These are phyloP conservation scores for Theodoxus fluviatilis DNA, from an alignment of 2,888 invertebrate species.

Conservation along the genomic window DNA sequence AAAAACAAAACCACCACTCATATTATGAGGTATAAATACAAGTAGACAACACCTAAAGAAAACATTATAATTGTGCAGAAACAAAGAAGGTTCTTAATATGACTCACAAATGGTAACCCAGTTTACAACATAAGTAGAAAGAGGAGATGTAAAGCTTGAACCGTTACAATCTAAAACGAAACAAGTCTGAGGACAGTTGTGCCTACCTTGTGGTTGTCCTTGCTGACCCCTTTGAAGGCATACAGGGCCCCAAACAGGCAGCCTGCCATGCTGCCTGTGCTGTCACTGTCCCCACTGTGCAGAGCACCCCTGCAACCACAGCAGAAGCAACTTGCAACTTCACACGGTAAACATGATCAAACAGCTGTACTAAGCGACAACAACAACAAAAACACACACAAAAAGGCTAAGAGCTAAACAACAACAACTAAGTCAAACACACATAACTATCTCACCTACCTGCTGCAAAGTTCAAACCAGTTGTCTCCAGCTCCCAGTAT, in stretches of 20 bases:
- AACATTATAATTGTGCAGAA: background rate
- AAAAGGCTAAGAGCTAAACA: background rate
- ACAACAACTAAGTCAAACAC: too few species aligned
- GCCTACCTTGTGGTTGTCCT: slow-evolving; percentile 49
- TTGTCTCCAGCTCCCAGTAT: slow-evolving; percentile 46
- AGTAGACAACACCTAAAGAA: background rate
- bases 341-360: background rate
- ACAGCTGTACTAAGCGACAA: background rate
- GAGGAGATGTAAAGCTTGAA: background rate
- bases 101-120: too few species aligned
- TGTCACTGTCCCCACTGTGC: slow-evolving; percentile 63
- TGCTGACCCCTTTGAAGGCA: slow-evolving; percentile 57
- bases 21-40: too few species aligned
- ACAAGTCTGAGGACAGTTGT: background rate
- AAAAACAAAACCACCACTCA: background rate
- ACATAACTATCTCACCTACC: slow-evolving; percentile 30
- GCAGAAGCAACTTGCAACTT: background rate
- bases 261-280: slow-evolving; percentile 62
- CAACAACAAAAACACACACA: too few species aligned
- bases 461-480: slow-evolving; percentile 58
- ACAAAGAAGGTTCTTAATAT: too few species aligned
- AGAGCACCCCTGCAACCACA: slow-evolving; percentile 47
- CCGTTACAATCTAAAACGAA: background rate
- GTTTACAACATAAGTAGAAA: background rate
- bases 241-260: slow-evolving; percentile 59